Evolutionary conservation across 2,888 invertebrate genomes (phyloP).

Genomic region (Tinea trinotella): DNA sequence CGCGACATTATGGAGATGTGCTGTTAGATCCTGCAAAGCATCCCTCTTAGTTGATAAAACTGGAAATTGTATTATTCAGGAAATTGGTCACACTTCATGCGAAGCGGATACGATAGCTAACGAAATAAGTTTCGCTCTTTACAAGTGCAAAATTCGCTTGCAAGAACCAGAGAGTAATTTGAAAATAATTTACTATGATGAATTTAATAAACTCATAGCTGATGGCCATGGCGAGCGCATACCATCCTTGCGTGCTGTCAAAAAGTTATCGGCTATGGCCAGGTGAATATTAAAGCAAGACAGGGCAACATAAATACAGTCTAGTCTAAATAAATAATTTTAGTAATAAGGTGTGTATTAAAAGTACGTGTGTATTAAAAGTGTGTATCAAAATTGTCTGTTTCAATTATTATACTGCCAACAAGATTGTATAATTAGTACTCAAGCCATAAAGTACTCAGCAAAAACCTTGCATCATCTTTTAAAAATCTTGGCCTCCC

Average conservation of each 20-base stretch:
- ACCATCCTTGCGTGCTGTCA: neutral
- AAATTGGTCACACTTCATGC: neutral
- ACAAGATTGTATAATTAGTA: too few relatives aligned
- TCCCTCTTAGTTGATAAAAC: neutral
- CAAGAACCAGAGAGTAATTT: neutral
- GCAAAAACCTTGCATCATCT: too few relatives aligned
- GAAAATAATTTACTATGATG: neutral
- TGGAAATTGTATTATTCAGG: neutral
- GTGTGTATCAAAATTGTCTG: too few relatives aligned
- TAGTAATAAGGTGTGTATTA: too few relatives aligned
- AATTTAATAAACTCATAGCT: neutral
- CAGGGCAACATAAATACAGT: too few relatives aligned
- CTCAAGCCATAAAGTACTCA: too few relatives aligned
- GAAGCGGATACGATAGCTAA: neutral
- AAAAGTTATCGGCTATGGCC: neutral
- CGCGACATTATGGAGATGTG: neutral
- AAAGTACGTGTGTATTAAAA: too few relatives aligned
- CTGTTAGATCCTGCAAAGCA: neutral
- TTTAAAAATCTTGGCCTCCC: too few relatives aligned
- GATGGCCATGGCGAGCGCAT: neutral
- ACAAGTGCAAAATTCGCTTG: neutral
- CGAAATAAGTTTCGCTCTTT: neutral
- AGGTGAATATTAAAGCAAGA: too few relatives aligned
- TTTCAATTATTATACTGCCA: too few relatives aligned
- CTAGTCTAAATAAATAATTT: too few relatives aligned